Evolutionary conservation across 2,797 vertebrate species (phyloP), one percentile per base, ranked within the genome.

Genomic region (Girardinus metallicus): DNA sequence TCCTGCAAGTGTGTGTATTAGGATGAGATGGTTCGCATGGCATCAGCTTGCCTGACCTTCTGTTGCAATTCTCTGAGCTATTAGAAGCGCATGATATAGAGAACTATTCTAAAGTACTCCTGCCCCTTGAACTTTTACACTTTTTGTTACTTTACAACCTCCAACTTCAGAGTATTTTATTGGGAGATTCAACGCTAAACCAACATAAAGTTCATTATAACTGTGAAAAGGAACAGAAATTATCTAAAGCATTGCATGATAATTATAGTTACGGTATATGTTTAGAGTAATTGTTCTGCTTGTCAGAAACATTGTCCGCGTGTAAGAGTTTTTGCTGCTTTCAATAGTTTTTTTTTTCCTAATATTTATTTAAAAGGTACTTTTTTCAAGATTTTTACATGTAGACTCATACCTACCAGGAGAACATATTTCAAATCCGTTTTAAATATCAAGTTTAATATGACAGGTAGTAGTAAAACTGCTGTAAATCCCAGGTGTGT

Each of bases 11-110:
- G 74, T 84, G 73, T 75, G 71, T 77, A 51, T 83, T 39, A 60
- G 80, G 74, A 79, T 75, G 70, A 79, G 71, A 77, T 79, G 78
- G 49, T 81, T 87, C 72, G 80, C 44, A 47, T 82, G 82, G 78
- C 80, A 88, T 64, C 82, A 82, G 79, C 76, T 80, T 3, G 74
- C 78, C 82, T 93, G 88, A 90, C 88, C 86, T 88, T 92, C 87
- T 84, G 87, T 91, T 82, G 80, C 87, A 84, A 88, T 89, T 88
- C 74, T 88, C 21, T 41, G 76, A 80, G 70, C 78, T 57, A 76
- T 87, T 78, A 49, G 77, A 81, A 86, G 12, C 53, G n/a, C 68
- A 83, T n/a, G 74, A 84, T 84, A 66, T 66, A 46, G 41, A 8
- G 68, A 71, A 21, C 11, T 26, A 29, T 72, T 2, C 26, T 18